Evolutionary conservation across 2,888 invertebrate genomes (phyloP), one percentile per base, ranked within the genome.

Genomic region (Charanyca ferruginea): DNA sequence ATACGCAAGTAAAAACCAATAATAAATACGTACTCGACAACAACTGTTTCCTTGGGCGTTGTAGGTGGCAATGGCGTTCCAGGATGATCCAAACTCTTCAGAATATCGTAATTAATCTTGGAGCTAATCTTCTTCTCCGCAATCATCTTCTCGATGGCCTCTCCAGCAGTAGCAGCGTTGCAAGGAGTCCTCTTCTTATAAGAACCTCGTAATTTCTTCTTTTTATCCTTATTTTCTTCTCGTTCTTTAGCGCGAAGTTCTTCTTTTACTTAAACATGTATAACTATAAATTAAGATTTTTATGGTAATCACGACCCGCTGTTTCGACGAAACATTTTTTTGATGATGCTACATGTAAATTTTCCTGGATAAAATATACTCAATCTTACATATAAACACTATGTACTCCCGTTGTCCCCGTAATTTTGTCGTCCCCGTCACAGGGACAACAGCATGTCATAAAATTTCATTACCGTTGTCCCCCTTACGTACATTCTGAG

Each of bases 21-120:
- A 28, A 32, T 32, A 35, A 41, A 8, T 13, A 80, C 87, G 84
- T 42, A 87, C 87, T 85, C 83, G 3, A 67, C 66, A 13, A 74
- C 68, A 5, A 77, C 57, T 3, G 77, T 66, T 5, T 69, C 81
- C 13, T 79, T 79, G 3, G 86, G 74, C 9, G 87, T 84, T 3
- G 81, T 51, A 0, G 83, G 74, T 0, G 89, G 85, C 28, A 84
- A n/a, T 0, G 88, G 85, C 0, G 90, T 91, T 0, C 90, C 93
- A 0, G 92, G 90, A 35, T 90, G 90, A 79, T 97, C 97, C 62
- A 99, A 94, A 81, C 97, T 98, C 90, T 98, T 98, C 67, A 99
- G 93, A 44, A 99, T 99, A 82, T 99, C 99, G 87, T 99, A 99
- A 93, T 99, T 99, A 62, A 99, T 99, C 96, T 99, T 99, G 5